Evolutionary conservation across 2,797 vertebrate genomes (phyloP), one percentile per base, ranked within the genome.

Genomic region (Buphagus erythrorhynchus): DNA sequence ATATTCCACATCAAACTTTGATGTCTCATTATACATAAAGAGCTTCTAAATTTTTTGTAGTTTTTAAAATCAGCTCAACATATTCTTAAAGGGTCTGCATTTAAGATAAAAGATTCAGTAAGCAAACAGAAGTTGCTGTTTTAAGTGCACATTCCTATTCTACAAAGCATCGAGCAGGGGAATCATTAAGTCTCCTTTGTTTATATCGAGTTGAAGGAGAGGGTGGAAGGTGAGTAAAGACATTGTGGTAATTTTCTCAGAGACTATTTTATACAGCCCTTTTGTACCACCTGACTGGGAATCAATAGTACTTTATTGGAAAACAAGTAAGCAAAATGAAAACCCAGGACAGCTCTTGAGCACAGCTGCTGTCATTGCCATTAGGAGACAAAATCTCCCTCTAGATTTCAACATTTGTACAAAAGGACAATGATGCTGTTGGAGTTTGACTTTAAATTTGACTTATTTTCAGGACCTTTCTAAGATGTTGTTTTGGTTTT

Each of bases 301-400:
- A 94, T 96, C 91, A 35, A 84, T 88, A 94, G 22, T 28, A 78
- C 73, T 78, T 42, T 68, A 88, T 51, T 92, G 63, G 29, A 96
- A 94, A 94, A 90, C 90, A 96, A 93, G 75, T 86, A 86, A 91
- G 65, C 42, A 91, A 68, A 96, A 92, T 76, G 51, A 93, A 90
- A 93, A 86, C 51, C 29, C 3, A 1, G 28, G 90, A 52, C 57
- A 74, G 65, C 49, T 46, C 71, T 65, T 61, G 20, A 49, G 74
- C 51, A 29, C 62, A 58, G 35, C 54, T 72, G 62, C 43, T 66
- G 42, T 17, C 18, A 8, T 61, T 73, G 51, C 72, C 40, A 26
- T 13, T 25, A 57, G 49, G 72, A 71, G 25, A 18, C 40, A 43
- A 78, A 45, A 45, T 46, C 29, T 90, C 73, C 42, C 43, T 49